Evolutionary conservation across 2,113 vertebrate species (phyloP).

Genomic region (Mugil cephalus): DNA sequence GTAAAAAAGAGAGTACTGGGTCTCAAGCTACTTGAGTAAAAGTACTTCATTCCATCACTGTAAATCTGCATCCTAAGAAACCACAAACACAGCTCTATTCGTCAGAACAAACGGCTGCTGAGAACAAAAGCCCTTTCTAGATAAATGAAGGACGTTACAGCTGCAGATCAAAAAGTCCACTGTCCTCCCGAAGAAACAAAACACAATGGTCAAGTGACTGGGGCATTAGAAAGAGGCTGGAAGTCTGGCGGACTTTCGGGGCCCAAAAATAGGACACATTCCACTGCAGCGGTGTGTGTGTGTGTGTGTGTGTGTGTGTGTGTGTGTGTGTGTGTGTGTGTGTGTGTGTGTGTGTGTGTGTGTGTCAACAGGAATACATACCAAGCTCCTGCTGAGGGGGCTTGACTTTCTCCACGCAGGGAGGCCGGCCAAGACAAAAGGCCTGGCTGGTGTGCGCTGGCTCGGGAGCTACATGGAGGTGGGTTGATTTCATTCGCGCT

Average conservation of each 20-base stretch:
- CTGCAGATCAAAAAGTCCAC: conserved; percentile 47
- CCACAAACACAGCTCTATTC: conserved; percentile 4
- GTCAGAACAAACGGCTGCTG: conserved; percentile 15
- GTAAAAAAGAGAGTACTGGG: too few relatives aligned
- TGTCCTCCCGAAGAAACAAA: background rate
- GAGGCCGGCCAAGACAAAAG: conserved; percentile 60
- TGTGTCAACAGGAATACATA: conserved; percentile 73
- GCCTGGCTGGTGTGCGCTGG: conserved; percentile 30
- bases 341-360: conserved; percentile 57
- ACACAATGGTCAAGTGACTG: conserved; percentile 63
- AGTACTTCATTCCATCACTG: background rate
- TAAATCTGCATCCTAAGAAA: background rate
- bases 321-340: conserved; percentile 54
- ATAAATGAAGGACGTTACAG: conserved; percentile 35
- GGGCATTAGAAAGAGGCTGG: conserved; percentile 47
- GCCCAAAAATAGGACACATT: conserved; percentile 75
- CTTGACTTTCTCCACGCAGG: conserved; percentile 62
- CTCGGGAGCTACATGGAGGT: conserved; percentile 24
- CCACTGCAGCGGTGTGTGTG: conserved; percentile 59
- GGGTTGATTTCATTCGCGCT: conserved; percentile 19
- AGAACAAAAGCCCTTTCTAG: conserved; percentile 32
- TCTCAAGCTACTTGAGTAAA: background rate
- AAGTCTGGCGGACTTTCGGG: conserved; percentile 60
- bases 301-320: too few relatives aligned
- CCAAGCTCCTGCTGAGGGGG: conserved; percentile 69